Evolutionary conservation across 1,140 invertebrate species (phyloP).

Genomic region (Drosophila lacertosa): DNA sequence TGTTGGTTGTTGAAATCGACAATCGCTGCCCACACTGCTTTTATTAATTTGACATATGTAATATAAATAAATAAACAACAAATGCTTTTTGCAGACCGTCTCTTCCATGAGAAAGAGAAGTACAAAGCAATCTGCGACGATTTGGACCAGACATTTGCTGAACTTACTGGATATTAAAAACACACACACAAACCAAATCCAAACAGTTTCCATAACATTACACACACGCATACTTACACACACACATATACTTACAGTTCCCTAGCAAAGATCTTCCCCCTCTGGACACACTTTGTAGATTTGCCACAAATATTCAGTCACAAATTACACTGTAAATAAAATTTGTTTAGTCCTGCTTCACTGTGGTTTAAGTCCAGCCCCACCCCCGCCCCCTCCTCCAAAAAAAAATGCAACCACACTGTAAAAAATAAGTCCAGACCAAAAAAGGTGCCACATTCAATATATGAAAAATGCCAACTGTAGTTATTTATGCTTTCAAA

Average conservation of each 20-base stretch:
- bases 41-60: slow-evolving; percentile 57
- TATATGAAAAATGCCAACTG: slow-evolving; percentile 65
- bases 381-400: slow-evolving; percentile 14
- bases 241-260: neutral
- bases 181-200: slow-evolving; percentile 33
- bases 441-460: slow-evolving; percentile 41
- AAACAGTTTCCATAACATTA: slow-evolving; percentile 18
- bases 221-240: slow-evolving; percentile 7
- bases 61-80: slow-evolving; percentile 62
- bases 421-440: slow-evolving; percentile 67
- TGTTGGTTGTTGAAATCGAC: slow-evolving; percentile 29
- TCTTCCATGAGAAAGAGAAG: slow-evolving; percentile 97
- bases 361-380: slow-evolving; percentile 27
- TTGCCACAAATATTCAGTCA: slow-evolving; percentile 33
- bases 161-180: slow-evolving; percentile 92
- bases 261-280: slow-evolving; percentile 2
- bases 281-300: slow-evolving; percentile 27
- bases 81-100: slow-evolving; percentile 91
- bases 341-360: slow-evolving; percentile 65
- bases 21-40: slow-evolving; percentile 46
- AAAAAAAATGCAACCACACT: slow-evolving; percentile 49
- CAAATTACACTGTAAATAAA: slow-evolving; percentile 75
- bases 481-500: slow-evolving; percentile 75
- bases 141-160: slow-evolving; percentile 98
- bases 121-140: slow-evolving; percentile 98